Evolutionary conservation across 2,113 vertebrate genomes (phyloP).

Genomic region (Potamarius usumacintae): DNA sequence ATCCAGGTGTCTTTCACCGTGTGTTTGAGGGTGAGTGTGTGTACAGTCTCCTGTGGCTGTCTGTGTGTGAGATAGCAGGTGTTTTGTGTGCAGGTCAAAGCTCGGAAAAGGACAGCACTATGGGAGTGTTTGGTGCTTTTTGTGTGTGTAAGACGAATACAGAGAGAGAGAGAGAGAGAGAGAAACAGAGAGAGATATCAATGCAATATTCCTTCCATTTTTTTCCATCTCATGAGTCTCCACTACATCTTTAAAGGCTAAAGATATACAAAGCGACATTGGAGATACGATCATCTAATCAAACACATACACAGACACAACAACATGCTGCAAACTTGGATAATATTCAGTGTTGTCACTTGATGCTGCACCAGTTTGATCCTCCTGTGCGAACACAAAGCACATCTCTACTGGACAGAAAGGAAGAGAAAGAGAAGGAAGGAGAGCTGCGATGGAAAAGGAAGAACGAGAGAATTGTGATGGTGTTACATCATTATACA

Average conservation of each 20-base stretch:
- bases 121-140: neutral
- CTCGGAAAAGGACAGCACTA: conserved; percentile 30
- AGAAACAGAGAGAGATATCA: neutral
- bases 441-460: neutral
- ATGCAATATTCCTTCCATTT: neutral
- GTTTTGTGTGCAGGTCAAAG: conserved; percentile 43
- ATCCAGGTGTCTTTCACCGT: conserved; percentile 39
- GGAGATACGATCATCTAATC: neutral
- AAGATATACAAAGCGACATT: neutral
- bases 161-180: neutral
- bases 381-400: conserved; percentile 2
- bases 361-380: neutral
- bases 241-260: neutral
- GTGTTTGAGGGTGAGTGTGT: conserved; percentile 40
- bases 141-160: conserved; percentile 8
- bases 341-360: neutral
- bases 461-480: conserved; percentile 11
- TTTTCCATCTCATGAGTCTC: neutral
- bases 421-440: conserved; percentile 9
- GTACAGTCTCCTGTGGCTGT: conserved; percentile 26
- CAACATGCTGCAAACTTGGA: neutral
- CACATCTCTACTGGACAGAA: neutral
- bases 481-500: conserved; percentile 29
- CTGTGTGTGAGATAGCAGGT: conserved; percentile 39
- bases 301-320: neutral